These are phyloP conservation scores for Corydoras sp. DNA, from an alignment of 2,113 vertebrate genomes.

Conservation along the genomic window DNA sequence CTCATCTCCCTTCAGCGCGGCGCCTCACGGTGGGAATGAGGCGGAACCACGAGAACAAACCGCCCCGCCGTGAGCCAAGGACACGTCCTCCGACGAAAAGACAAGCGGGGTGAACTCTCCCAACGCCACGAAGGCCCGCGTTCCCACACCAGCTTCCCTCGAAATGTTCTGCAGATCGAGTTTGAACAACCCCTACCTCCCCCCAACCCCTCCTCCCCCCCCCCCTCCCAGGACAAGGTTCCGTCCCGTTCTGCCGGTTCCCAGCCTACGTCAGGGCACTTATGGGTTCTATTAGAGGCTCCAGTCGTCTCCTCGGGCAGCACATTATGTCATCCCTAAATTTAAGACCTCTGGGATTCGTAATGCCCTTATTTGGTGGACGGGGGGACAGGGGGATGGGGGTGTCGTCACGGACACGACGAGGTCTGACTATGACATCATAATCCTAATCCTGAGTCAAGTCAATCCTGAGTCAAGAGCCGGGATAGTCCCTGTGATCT, in stretches of 20 bases:
- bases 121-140: no score
- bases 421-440: slow-evolving; percentile 25
- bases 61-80: slow-evolving; percentile 38
- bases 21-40: slow-evolving; percentile 73
- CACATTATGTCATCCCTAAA: slow-evolving; percentile 33
- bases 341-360: slow-evolving; percentile 17
- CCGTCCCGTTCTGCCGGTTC: slow-evolving; percentile 1
- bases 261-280: slow-evolving; percentile 15
- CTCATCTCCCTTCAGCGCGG: slow-evolving; percentile 80
- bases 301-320: slow-evolving; percentile 11
- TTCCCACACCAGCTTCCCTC: no score
- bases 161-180: no score
- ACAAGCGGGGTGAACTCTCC: slow-evolving; percentile 19
- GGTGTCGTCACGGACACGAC: neutral
- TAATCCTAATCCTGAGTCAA: no score
- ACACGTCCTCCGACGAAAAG: slow-evolving; percentile 28
- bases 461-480: neutral
- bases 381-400: neutral
- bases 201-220: no score
- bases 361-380: slow-evolving; percentile 20
- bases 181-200: no score
- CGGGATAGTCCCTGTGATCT: slow-evolving; percentile 6
- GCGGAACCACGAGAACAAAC: slow-evolving; percentile 70
- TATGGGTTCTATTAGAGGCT: slow-evolving; percentile 22
- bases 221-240: neutral